A percentile compares a stretch with the other conserved stretches of the same genome.
Conservation (phyloP, 2,797 vertebrate species). For the Phrynocephalus forsythii region DNA sequence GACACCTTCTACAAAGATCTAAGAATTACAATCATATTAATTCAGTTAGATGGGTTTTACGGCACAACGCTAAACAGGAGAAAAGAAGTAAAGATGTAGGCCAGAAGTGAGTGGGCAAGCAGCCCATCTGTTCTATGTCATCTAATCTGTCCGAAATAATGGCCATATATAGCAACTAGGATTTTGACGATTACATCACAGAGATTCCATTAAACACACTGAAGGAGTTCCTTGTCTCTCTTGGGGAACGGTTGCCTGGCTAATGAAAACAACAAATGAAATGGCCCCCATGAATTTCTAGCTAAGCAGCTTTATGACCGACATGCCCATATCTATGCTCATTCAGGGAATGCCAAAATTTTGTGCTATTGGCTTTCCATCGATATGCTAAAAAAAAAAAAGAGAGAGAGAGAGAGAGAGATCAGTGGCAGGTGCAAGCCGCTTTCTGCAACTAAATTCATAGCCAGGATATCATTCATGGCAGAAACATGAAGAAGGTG, state of each 20-base stretch:
- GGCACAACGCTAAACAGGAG: background rate
- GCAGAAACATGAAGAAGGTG: constrained; percentile 21
- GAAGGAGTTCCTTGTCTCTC: constrained; percentile 18
- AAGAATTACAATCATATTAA: background rate
- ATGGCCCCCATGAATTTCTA: background rate
- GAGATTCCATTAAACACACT: constrained; percentile 27
- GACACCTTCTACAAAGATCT: background rate
- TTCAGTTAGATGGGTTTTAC: background rate
- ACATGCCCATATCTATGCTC: background rate
- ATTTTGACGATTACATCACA: background rate
- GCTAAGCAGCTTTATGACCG: background rate
- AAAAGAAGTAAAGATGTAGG: background rate
- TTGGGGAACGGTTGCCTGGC: constrained; percentile 31
- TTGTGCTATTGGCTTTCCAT: background rate
- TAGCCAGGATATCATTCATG: constrained; percentile 26
- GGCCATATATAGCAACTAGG: background rate
- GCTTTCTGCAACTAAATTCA: constrained; percentile 33
- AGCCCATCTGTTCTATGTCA: constrained; percentile 10
- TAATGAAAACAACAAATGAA: constrained; percentile 45
- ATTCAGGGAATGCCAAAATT: constrained; percentile 12
- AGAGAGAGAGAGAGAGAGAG: background rate
- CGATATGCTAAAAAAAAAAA: background rate
- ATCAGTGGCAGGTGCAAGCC: constrained; percentile 2
- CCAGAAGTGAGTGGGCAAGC: constrained; percentile 14
- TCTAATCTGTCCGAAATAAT: constrained; percentile 33